A percentile compares a stretch with the other conserved stretches of the same genome.
These are phyloP conservation scores for Tenodera sinensis DNA, from an alignment of 2,888 invertebrate genomes.

Conservation along the genomic window DNA sequence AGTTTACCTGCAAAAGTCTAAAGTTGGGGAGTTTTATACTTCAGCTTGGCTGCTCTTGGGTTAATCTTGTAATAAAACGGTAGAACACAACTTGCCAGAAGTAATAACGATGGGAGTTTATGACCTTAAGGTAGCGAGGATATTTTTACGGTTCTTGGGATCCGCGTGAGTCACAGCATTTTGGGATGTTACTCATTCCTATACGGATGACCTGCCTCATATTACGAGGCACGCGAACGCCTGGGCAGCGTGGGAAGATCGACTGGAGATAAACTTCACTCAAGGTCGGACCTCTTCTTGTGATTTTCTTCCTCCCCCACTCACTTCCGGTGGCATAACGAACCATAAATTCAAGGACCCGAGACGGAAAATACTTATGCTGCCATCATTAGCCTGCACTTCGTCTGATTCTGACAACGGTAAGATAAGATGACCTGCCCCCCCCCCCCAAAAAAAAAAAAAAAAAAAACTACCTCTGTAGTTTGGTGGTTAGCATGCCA, in stretches of 20 bases:
- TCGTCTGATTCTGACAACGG: background rate
- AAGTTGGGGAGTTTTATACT: too few relatives aligned
- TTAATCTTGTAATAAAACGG: background rate
- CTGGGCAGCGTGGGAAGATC: conserved; percentile 1
- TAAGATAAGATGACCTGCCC: too few relatives aligned
- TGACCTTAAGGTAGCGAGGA: background rate
- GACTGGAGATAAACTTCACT: background rate
- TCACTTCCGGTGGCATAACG: background rate
- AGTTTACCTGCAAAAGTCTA: too few relatives aligned
- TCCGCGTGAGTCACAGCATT: background rate
- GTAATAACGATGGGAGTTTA: background rate
- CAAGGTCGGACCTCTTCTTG: background rate
- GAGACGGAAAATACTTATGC: background rate
- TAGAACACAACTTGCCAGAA: background rate
- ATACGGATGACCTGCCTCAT: background rate
- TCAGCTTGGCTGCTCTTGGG: too few relatives aligned
- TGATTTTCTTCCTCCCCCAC: background rate
- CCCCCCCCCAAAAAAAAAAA: too few relatives aligned
- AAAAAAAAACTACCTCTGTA: too few relatives aligned
- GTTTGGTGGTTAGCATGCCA: too few relatives aligned
- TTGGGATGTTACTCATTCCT: background rate
- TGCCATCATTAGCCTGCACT: background rate
- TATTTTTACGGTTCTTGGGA: background rate
- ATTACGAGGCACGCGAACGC: background rate
- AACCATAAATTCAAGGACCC: background rate